A percentile compares a stretch with the other conserved stretches of the same genome.
These are phyloP conservation scores for Saimiri boliviensis DNA, from an alignment of 2,113 vertebrate species.

Conservation along the genomic window DNA sequence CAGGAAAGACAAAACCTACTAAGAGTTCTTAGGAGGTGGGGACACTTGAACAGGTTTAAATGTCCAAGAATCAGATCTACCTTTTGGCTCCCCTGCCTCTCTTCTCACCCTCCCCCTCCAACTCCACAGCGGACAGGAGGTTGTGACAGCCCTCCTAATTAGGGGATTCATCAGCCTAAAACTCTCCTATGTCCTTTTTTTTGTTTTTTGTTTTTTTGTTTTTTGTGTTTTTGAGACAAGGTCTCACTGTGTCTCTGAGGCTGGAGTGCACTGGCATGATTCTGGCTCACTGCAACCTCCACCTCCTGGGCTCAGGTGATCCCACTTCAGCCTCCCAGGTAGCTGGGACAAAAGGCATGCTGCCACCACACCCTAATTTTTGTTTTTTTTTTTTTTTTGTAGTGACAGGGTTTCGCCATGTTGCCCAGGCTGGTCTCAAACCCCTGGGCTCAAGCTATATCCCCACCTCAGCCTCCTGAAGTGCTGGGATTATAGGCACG, in stretches of 20 bases:
- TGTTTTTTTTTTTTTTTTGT: background rate
- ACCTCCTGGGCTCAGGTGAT: background rate
- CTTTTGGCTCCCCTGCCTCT: background rate
- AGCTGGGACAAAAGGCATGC: background rate
- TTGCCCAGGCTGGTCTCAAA: background rate
- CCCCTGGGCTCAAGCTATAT: background rate
- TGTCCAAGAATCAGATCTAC: background rate
- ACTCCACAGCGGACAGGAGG: background rate
- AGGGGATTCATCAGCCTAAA: background rate
- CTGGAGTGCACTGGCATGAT: background rate
- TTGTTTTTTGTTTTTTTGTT: too few species aligned
- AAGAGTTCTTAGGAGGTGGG: background rate
- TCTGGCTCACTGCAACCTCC: background rate
- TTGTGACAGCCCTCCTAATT: background rate
- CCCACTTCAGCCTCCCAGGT: too few species aligned
- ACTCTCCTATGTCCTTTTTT: background rate
- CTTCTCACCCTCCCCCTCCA: too few species aligned
- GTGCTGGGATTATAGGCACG: too few species aligned
- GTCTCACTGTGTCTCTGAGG: background rate
- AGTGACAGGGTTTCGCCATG: background rate
- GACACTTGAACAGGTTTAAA: background rate
- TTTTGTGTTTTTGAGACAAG: background rate
- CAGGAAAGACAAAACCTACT: too few species aligned
- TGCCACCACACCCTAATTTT: background rate
- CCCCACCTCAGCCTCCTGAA: too few species aligned